Base-by-base conservation (phyloP, 2,888 invertebrate genomes). In the Drosophila multiciliata region DNA sequence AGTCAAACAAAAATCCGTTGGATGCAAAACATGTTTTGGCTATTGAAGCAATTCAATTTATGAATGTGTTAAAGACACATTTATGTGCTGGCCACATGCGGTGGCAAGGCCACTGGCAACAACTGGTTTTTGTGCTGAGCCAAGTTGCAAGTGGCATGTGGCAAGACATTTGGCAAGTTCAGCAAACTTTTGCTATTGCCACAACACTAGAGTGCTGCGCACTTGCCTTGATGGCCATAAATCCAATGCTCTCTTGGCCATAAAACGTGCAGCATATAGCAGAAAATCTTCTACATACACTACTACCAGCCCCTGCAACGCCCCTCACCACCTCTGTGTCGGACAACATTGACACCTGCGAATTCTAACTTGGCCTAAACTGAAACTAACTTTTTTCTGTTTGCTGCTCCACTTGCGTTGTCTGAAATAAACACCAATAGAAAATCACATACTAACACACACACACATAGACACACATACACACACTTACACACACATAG, bases 191-290 rank as follows among this genome's bases (percentile, higher is more conserved):
- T 63, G 62, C 64, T 66, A 53, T 52, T 57, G 66, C 55, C 76
- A 75, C 72, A 78, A 65, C 50, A 62, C 45, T 65, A 65, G 49
- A 69, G 62, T 50, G 57, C 52, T 20, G 53, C 48, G 35, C 78
- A 72, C 83, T 85, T 78, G 85, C 68, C 75, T 65, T 71, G 75
- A 66, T 84, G 74, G 83, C 80, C 87, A 85, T 87, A 87, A 87
- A 83, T 85, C 80, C 68, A 35, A 48, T 54, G 76, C 80, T 73
- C 66, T 75, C 63, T 73, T 73, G 75, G 70, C 73, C 78, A 78
- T 75, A 80, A 80, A 80, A 76, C 77, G 71, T 73, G 65, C 66
- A 58, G 78, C 72, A 75, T 50, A 63, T 29, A 69, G 68, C 75
- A 70, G 35, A 67, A 73, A 76, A 78, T 78, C 70, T 61, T 61